phyloP scores from a whole-genome alignment of 1,140 invertebrate genomes.

The Hydropsyche tenuis region DNA sequence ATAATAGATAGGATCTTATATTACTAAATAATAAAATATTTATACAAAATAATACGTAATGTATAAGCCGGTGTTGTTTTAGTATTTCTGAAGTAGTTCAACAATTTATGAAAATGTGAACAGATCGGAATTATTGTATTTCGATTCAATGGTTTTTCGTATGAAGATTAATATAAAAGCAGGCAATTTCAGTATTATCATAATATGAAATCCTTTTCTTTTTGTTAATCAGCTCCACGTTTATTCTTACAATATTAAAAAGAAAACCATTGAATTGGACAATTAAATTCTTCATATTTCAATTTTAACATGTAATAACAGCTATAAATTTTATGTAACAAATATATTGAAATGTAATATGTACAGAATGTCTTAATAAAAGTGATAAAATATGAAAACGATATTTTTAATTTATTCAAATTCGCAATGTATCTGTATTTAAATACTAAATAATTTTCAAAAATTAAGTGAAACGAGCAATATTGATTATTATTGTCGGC shows the following conservation, averaged over 20 bases:
- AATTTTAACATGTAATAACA: constrained; percentile 43
- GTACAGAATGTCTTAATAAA: constrained; percentile 51
- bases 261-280: constrained; percentile 5
- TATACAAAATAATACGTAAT: constrained; percentile 40
- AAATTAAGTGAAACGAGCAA: too few relatives aligned
- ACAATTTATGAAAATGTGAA: constrained; percentile 29
- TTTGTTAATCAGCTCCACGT: neutral
- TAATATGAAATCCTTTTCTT: neutral
- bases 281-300: constrained; percentile 23
- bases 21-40: constrained; percentile 37
- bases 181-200: neutral
- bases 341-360: constrained; percentile 49
- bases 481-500: too few relatives aligned
- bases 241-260: neutral
- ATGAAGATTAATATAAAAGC: neutral
- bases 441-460: too few relatives aligned
- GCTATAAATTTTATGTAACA: constrained; percentile 50
- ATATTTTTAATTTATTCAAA: neutral
- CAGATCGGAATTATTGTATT: constrained; percentile 12
- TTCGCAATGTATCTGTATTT: too few relatives aligned
- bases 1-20: constrained; percentile 37
- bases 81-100: constrained; percentile 36
- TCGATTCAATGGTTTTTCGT: constrained; percentile 29
- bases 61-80: constrained; percentile 38
- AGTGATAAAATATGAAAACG: constrained; percentile 26